Base-by-base conservation (phyloP, 2,797 vertebrate species). In the Galagoides demidoff region DNA sequence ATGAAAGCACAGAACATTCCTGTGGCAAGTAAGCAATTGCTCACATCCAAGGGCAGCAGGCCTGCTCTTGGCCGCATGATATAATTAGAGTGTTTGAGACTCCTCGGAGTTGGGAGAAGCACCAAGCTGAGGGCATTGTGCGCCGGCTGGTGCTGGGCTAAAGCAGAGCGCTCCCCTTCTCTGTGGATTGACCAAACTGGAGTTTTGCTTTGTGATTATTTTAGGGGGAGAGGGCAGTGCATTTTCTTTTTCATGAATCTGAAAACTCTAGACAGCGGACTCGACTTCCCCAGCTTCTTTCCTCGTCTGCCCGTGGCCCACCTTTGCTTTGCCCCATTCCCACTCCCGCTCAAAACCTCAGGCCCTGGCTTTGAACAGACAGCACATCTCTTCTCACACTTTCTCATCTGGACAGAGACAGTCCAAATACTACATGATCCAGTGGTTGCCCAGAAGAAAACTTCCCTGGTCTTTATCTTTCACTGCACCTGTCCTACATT, bases 1-100 rank as follows among this genome's bases (percentile, higher is more conserved):
- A 19, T 20, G 49, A 52, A 92, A 96, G 86, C 68, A 70, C 19
- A 78, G 84, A 37, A 17, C 59, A 55, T 92, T 86, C 90, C 82
- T 49, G 63, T 52, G 79, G 87, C 68, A 63, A 79, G 70, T 39
- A 45, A 94, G 81, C 71, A 25, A 5, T 84, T 0, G 0, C 43
- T 66, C 43, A 10, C 64, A 25, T 90, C 64, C 39, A 52, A 87
- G 59, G 88, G 52, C 90, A n/a, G 19, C 37, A 9, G 66, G 88
- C 70, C 66, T 73, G 55, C 73, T 31, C 88, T 74, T 82, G 68
- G 34, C 66, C 29, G 45, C 66, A 64, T 12, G 4, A 0, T 25
- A 13, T 85, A 43, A 79, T 95, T 61, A 82, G 87, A 91, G 77
- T 7, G 0, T 49, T 43, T 10, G 91, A 74, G 78, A 34, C 7